A percentile compares a stretch with the other conserved stretches of the same genome.
Conservation (phyloP, 1,140 invertebrate species). For the Drosophila albomicans region DNA sequence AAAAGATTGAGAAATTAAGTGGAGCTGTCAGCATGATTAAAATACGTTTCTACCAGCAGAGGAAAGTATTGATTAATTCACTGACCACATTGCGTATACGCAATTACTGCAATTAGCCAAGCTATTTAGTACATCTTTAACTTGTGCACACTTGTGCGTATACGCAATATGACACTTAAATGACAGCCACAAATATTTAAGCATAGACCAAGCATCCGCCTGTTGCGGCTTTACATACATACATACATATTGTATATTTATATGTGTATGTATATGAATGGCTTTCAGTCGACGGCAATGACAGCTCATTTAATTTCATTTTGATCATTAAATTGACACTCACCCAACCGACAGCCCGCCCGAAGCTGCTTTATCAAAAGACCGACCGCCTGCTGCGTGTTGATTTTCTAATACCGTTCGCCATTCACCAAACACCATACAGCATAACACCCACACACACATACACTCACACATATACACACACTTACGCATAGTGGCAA, state of each 20-base stretch:
- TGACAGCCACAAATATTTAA: slow-evolving; percentile 30
- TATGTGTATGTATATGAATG: neutral
- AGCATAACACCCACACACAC: neutral
- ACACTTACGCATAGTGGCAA: slow-evolving; percentile 33
- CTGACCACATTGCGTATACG: slow-evolving; percentile 4
- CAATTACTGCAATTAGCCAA: neutral
- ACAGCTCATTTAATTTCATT: slow-evolving; percentile 67
- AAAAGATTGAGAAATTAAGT: no score
- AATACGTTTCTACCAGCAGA: no score
- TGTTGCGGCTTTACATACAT: slow-evolving; percentile 11
- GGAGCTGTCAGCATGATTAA: no score
- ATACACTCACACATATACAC: slow-evolving; percentile 11
- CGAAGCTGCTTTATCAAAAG: slow-evolving; percentile 34
- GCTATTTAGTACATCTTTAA: no score
- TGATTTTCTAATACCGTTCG: slow-evolving; percentile 57
- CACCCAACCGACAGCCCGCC: slow-evolving; percentile 5
- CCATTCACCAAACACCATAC: slow-evolving; percentile 16
- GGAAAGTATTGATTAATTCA: no score
- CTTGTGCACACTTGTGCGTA: slow-evolving; percentile 8
- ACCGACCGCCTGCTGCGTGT: slow-evolving; percentile 45
- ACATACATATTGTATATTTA: slow-evolving; percentile 1
- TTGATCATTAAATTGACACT: slow-evolving; percentile 66
- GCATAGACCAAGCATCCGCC: slow-evolving; percentile 3
- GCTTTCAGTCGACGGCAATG: slow-evolving; percentile 42
- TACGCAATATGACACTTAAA: slow-evolving; percentile 7